Evolutionary conservation across 2,113 vertebrate species (phyloP).

Genomic region (Sminthopsis crassicaudata): DNA sequence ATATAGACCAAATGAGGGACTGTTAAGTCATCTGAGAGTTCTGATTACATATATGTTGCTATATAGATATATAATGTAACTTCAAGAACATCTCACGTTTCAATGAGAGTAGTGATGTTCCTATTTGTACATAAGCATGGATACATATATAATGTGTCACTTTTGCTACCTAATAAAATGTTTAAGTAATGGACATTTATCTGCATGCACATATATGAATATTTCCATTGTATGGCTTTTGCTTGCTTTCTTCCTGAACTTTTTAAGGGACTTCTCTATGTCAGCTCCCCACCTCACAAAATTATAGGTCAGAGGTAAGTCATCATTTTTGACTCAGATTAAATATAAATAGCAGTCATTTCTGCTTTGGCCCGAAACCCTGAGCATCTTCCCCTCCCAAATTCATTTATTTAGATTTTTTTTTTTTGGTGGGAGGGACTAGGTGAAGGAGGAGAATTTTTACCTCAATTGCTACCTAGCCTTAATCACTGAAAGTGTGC

Average conservation of each 20-base stretch:
- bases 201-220: background rate
- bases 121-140: background rate
- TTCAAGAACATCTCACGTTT: background rate
- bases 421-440: too few relatives aligned
- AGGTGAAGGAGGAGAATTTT: too few relatives aligned
- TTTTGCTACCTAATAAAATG: background rate
- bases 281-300: background rate
- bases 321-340: too few relatives aligned
- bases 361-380: too few relatives aligned
- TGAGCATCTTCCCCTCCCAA: too few relatives aligned
- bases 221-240: background rate
- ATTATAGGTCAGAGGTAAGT: background rate
- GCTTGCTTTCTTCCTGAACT: background rate
- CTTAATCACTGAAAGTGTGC: too few relatives aligned
- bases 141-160: background rate
- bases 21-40: background rate
- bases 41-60: background rate
- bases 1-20: background rate
- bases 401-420: too few relatives aligned
- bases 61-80: background rate
- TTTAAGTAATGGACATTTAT: background rate
- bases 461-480: too few relatives aligned
- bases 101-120: background rate
- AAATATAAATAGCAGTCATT: too few relatives aligned
- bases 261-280: background rate